These are phyloP conservation scores for Tricholaema leucomelas DNA, from an alignment of 2,113 vertebrate genomes.

Conservation along the genomic window DNA sequence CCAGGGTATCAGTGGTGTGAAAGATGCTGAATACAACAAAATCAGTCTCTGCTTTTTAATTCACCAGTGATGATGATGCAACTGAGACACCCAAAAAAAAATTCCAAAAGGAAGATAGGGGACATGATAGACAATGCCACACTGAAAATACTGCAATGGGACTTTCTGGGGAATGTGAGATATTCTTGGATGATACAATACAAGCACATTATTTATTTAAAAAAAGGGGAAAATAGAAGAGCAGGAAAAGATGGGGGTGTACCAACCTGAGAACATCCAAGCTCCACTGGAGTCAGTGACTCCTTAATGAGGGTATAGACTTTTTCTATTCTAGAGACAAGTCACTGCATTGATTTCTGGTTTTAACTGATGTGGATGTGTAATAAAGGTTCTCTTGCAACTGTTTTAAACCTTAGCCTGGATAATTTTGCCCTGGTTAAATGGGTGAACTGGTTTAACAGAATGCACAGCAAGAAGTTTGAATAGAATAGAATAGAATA, in stretches of 20 bases:
- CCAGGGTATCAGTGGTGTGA: neutral
- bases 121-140: neutral
- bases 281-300: neutral
- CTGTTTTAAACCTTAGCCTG: conserved; percentile 21
- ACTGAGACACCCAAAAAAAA: neutral
- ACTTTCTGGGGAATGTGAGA: neutral
- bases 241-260: neutral
- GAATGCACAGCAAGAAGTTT: conserved; percentile 32
- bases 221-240: neutral
- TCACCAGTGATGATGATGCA: neutral
- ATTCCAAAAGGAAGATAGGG: neutral
- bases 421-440: conserved; percentile 48
- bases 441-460: conserved; percentile 38
- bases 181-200: neutral
- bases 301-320: neutral
- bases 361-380: conserved; percentile 41
- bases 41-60: neutral
- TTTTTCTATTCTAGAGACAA: neutral
- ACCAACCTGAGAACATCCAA: neutral
- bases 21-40: neutral
- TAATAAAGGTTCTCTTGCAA: conserved; percentile 22
- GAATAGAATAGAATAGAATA: no score
- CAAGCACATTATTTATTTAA: conserved; percentile 9
- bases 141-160: neutral
- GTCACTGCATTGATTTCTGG: neutral